phyloP scores from a whole-genome alignment of 1,140 invertebrate species.

The Drosophila arizonae region DNA sequence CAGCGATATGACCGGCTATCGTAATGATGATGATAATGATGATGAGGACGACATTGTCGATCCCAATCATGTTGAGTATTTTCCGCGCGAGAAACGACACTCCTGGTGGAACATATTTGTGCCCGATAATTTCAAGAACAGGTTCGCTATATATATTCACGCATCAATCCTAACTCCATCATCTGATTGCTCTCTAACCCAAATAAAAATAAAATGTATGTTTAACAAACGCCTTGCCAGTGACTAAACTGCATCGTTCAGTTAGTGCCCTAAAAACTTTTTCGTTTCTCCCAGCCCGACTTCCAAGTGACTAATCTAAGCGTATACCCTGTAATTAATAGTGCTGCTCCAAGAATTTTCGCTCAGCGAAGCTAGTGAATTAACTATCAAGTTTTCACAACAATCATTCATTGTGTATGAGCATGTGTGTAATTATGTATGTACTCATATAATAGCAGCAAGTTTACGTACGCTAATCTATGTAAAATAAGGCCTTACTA shows the following conservation, averaged over 20 bases:
- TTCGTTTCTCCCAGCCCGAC: neutral
- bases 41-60: constrained; percentile 70
- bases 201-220: constrained; percentile 20
- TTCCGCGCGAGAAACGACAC: constrained; percentile 88
- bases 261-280: neutral
- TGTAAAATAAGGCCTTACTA: neutral
- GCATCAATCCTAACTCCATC: constrained; percentile 23
- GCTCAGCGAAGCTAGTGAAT: constrained; percentile 10
- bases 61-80: constrained; percentile 75
- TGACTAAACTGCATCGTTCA: constrained; percentile 56
- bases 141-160: constrained; percentile 81
- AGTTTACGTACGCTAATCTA: too few species aligned
- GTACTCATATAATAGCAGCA: neutral
- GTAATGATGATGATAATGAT: constrained; percentile 45
- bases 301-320: constrained; percentile 31
- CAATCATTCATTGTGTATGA: constrained; percentile 53
- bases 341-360: neutral
- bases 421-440: constrained; percentile 4
- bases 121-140: constrained; percentile 87
- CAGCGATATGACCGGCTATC: constrained; percentile 39
- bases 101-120: constrained; percentile 95
- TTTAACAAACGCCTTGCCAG: constrained; percentile 68
- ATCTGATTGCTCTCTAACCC: constrained; percentile 33
- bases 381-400: constrained; percentile 38
- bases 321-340: constrained; percentile 33